These are phyloP conservation scores for Smithornis capensis DNA, from an alignment of 2,113 vertebrate species.

Conservation along the genomic window DNA sequence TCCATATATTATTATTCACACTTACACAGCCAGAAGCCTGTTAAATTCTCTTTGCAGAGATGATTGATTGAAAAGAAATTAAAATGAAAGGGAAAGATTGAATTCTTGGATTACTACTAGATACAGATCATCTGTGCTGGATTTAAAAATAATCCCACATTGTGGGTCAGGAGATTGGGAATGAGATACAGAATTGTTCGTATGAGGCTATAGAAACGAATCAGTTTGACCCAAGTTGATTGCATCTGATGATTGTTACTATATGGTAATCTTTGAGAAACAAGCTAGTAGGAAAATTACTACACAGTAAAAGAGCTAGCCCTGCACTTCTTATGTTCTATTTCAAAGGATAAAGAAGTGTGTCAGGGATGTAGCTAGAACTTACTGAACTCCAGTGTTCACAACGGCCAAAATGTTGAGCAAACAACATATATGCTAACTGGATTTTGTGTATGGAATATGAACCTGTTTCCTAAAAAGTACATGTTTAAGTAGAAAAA, in stretches of 20 bases:
- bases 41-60: slow-evolving; percentile 12
- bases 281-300: not conserved
- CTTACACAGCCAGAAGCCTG: not conserved
- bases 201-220: not conserved
- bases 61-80: slow-evolving; percentile 3
- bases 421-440: not conserved
- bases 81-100: not conserved
- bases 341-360: not conserved
- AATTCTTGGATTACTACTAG: not conserved
- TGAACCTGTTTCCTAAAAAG: not conserved
- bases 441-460: not conserved
- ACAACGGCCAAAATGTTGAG: not conserved
- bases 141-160: not conserved
- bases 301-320: not conserved
- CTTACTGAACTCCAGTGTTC: not conserved
- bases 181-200: not conserved
- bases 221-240: not conserved
- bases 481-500: not conserved
- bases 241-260: not conserved
- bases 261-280: not conserved
- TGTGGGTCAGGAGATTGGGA: not conserved
- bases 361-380: not conserved
- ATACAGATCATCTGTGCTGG: not conserved
- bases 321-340: not conserved
- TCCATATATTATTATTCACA: not conserved